Conservation (phyloP, 2,113 vertebrate species). For the Benitochromis conjunctus region DNA sequence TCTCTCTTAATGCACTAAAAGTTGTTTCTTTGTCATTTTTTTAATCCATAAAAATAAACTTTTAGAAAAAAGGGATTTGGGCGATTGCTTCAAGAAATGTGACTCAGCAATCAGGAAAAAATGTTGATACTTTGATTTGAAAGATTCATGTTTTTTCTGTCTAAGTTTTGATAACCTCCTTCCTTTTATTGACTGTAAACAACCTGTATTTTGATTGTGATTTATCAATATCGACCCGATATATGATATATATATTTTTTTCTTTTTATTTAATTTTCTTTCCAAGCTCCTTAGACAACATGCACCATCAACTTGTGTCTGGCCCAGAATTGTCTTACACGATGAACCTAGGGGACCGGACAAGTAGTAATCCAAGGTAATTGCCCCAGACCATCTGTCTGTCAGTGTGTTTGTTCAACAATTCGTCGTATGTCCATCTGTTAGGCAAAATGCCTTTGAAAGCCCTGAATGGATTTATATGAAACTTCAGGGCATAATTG, state of each 20-base stretch:
- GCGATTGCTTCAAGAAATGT: not conserved
- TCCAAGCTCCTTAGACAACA: not conserved
- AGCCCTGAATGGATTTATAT: not conserved
- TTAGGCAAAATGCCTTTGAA: not conserved
- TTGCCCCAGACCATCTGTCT: constrained; percentile 13
- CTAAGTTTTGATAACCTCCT: not conserved
- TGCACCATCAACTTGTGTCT: not conserved
- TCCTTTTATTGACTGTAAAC: not conserved
- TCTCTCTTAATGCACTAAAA: not conserved
- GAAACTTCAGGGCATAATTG: not conserved
- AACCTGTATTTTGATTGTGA: not conserved
- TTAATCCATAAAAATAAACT: not conserved
- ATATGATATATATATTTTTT: too few relatives aligned
- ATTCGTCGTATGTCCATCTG: constrained; percentile 3
- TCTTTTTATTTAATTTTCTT: too few relatives aligned
- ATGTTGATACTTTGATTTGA: not conserved
- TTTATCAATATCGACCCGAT: not conserved
- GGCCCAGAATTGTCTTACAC: not conserved
- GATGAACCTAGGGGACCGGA: not conserved
- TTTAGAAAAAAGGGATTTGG: not conserved
- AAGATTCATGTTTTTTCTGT: not conserved
- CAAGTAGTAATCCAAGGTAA: constrained; percentile 11
- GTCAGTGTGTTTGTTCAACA: not conserved
- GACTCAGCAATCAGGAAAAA: fast-evolving
- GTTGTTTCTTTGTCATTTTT: not conserved